Evolutionary conservation across 2,888 invertebrate species (phyloP), one percentile per base, ranked within the genome.

Genomic region (Resseliella maxima): DNA sequence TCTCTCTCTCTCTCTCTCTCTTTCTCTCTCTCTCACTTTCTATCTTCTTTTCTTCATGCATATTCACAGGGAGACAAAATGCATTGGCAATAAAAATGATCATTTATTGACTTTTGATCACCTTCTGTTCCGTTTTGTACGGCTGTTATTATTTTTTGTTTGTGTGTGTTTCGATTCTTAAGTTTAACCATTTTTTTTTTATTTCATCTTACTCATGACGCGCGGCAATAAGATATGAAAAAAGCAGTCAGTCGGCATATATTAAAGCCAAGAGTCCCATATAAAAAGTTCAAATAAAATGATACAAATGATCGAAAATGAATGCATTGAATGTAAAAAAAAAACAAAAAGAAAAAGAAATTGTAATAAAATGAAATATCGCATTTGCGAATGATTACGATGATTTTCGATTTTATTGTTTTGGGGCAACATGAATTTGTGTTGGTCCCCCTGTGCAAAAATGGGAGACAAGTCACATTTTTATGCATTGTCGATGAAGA

Each of bases 21-120:
- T n/a, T n/a, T n/a, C n/a, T n/a, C n/a, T n/a, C n/a, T n/a, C n/a
- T n/a, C n/a, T n/a, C n/a, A n/a, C n/a, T n/a, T n/a, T n/a, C n/a
- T n/a, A n/a, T n/a, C n/a, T n/a, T n/a, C n/a, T n/a, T n/a, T n/a
- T n/a, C n/a, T n/a, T n/a, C n/a, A n/a, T n/a, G n/a, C n/a, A n/a
- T n/a, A n/a, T n/a, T n/a, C n/a, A n/a, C n/a, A n/a, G n/a, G n/a
- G n/a, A n/a, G n/a, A n/a, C n/a, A n/a, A n/a, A n/a, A n/a, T n/a
- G n/a, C n/a, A n/a, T n/a, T n/a, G n/a, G 46, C 59, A 24, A 59
- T 59, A 59, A 72, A 72, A 15, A 72, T 72, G 2, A 31, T 35
- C 15, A 85, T 85, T 85, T 85, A 85, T 85, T 85, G 38, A 85
- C n/a, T 85, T 85, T 85, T 85, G 38, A 41, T 85, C 41, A 41